These are phyloP conservation scores for Emys orbicularis DNA, from an alignment of 2,797 vertebrate genomes.

Conservation along the genomic window DNA sequence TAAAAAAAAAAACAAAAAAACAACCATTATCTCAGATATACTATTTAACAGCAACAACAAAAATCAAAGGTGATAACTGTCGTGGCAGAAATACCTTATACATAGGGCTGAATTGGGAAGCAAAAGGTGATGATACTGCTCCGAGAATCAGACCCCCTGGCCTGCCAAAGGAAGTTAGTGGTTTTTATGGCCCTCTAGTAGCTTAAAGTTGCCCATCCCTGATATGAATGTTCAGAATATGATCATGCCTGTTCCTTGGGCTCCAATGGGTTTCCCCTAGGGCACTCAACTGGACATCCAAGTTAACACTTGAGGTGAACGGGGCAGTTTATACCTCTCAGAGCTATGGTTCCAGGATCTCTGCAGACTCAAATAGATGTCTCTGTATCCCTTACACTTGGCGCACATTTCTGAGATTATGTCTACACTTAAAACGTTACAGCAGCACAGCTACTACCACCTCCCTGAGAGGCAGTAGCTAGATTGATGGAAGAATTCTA, in stretches of 20 bases:
- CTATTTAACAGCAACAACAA: neutral
- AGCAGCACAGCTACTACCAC: too few species aligned
- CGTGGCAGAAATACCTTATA: neutral
- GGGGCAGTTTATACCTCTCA: neutral
- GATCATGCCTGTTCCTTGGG: neutral
- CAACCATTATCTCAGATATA: neutral
- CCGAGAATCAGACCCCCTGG: neutral
- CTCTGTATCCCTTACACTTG: accelerated
- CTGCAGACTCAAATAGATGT: neutral
- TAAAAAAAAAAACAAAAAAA: neutral
- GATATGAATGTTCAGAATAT: too few species aligned
- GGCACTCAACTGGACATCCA: neutral
- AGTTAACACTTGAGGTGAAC: neutral
- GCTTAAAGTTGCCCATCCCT: too few species aligned
- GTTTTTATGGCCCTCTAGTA: too few species aligned
- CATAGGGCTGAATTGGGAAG: neutral
- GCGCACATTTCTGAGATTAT: neutral
- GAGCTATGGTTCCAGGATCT: neutral
- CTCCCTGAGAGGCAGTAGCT: too few species aligned
- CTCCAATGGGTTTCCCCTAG: neutral
- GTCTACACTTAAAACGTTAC: neutral
- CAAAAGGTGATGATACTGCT: neutral
- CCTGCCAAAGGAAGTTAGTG: too few species aligned
- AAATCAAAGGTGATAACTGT: neutral
- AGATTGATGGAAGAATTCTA: too few species aligned